Percentiles rank a stretch among this genome's conserved stretches.
Conservation (phyloP, 2,797 vertebrate genomes). For the Periparus ater region DNA sequence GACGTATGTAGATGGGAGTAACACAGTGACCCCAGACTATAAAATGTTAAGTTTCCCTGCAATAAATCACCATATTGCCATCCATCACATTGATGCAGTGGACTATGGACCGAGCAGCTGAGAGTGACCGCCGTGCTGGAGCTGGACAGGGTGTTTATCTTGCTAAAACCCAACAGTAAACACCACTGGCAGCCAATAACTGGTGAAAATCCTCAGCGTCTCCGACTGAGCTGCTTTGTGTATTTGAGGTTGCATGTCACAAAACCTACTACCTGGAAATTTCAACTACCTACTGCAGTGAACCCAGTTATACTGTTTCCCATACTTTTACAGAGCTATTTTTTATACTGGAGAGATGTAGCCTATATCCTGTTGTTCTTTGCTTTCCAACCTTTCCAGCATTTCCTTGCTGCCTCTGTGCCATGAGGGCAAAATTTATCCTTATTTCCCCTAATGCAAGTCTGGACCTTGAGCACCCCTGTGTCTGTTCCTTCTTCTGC, state of each 20-base stretch:
- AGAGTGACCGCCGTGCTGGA: no score
- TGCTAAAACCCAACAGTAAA: no score
- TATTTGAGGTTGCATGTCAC: background rate
- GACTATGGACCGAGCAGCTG: no score
- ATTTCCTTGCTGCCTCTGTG: background rate
- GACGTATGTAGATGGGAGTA: no score
- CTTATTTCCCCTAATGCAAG: background rate
- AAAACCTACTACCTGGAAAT: background rate
- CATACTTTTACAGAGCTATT: background rate
- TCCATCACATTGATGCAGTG: no score
- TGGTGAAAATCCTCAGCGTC: background rate
- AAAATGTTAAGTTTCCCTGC: no score
- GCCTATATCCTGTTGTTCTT: background rate
- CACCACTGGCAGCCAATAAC: accelerated
- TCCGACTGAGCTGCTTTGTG: accelerated
- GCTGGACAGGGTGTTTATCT: no score
- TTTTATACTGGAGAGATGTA: background rate
- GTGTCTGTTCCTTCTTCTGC: background rate
- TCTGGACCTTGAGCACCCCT: background rate
- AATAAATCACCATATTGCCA: no score
- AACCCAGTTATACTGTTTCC: background rate
- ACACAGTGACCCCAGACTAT: no score
- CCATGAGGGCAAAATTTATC: background rate
- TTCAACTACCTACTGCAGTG: background rate
- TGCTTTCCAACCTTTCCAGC: background rate